Base-by-base conservation (phyloP, 2,888 invertebrate species). In the Podabrus alpinus region DNA sequence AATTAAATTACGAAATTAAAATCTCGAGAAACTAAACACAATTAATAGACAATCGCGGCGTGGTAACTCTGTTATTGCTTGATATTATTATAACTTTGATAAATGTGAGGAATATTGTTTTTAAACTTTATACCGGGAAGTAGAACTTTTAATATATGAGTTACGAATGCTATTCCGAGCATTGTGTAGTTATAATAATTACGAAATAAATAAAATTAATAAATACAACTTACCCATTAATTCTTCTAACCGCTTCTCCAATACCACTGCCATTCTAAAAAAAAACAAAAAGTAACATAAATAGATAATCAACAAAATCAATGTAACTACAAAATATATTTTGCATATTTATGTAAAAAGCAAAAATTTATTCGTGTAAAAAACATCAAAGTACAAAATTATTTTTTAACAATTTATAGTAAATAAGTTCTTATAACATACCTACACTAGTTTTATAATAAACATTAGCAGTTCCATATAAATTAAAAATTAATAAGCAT, bases 221-320 rank as follows among this genome's bases (percentile, higher is more conserved):
- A 68, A 68, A 75, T 64, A 74, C 66, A 76, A 91, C 93, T 91
- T 89, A 94, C 94, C 95, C 95, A 91, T 95, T 95, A 69, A 92
- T 92, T 78, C 95, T 90, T 77, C 94, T 93, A 68, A 92, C 92
- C 80, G 94, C 95, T 75, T 93, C 93, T 78, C 93, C 94, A 78
- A 93, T 90, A 73, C 93, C 94, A 82, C 93, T 92, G 80, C 95
- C 95, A 92, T 95, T 96, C 95, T 95, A 93, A 93, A 92, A 88
- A 91, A 91, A 90, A 90, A 89, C 88, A 89, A 89, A 88, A 88
- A 87, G 88, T 88, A 85, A 87, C 86, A 87, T 84, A 82, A 87
- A 88, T 89, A 90, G 89, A 89, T 87, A 89, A 87, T 82, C 81
- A 87, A 89, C 88, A 87, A 87, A 88, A 86, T 79, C 69, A 78